Percentiles rank a stretch among this genome's conserved stretches.
Evolutionary conservation across 2,797 vertebrate species (phyloP).

Genomic region (Scomberomorus guttatus): DNA sequence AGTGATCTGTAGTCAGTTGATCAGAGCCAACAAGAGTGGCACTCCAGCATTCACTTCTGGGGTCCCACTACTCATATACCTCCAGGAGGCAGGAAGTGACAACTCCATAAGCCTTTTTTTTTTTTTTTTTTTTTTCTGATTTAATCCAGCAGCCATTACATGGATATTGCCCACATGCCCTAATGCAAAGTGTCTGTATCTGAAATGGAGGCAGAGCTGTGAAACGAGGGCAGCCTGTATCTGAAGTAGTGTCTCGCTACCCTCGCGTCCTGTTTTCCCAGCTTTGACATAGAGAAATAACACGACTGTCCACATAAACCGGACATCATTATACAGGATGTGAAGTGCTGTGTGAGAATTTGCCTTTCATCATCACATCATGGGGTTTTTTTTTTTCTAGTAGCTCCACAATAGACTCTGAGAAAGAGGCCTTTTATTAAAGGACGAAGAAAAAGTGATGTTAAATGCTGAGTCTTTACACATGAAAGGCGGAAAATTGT

Average conservation of each 20-base stretch:
- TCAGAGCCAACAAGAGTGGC: conserved; percentile 48
- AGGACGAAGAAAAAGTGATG: conserved; percentile 17
- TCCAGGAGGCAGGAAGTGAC: conserved; percentile 46
- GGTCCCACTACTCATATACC: conserved; percentile 43
- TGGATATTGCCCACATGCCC: conserved; percentile 40
- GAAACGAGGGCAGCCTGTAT: conserved; percentile 51
- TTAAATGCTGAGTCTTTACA: conserved; percentile 31
- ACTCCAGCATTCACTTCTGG: conserved; percentile 44
- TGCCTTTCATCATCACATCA: conserved; percentile 47
- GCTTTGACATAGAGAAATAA: conserved; percentile 36
- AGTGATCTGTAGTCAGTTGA: conserved; percentile 43
- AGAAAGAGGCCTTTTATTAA: conserved; percentile 47
- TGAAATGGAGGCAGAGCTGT: conserved; percentile 52
- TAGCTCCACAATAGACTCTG: conserved; percentile 18
- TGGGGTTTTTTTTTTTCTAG: conserved; percentile 38
- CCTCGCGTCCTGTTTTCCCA: conserved; percentile 41
- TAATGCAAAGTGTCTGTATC: conserved; percentile 44
- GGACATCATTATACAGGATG: conserved; percentile 45
- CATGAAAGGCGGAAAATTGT: conserved; percentile 8
- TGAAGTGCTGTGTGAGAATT: conserved; percentile 47
- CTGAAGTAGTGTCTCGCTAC: conserved; percentile 42
- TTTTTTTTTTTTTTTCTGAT: conserved; percentile 48
- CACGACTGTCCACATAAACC: conserved; percentile 43
- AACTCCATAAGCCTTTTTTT: conserved; percentile 49
- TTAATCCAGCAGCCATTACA: conserved; percentile 51